These are phyloP conservation scores for Gymnorhina tibicen DNA, from an alignment of 2,113 vertebrate genomes.

Conservation along the genomic window DNA sequence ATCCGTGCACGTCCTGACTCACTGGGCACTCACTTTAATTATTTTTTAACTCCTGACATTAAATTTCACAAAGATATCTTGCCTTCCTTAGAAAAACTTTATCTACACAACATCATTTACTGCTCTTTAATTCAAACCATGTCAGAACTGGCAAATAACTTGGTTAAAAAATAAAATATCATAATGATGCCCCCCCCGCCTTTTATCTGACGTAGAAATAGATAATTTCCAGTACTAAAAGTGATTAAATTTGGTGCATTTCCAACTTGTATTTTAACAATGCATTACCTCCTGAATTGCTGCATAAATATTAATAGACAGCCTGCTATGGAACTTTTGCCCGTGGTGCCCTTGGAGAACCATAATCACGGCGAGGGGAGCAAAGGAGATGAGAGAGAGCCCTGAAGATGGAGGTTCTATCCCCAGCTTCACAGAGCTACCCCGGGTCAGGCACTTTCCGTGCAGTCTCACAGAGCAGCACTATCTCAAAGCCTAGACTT, in stretches of 20 bases:
- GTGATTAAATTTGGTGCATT: constrained; percentile 57
- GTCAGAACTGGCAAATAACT: background rate
- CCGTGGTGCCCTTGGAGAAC: constrained; percentile 46
- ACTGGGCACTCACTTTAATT: background rate
- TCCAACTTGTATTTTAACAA: constrained; percentile 61
- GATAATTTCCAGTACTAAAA: constrained; percentile 50
- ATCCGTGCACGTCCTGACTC: background rate
- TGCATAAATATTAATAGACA: constrained; percentile 62
- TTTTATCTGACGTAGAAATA: background rate
- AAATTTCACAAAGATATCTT: background rate
- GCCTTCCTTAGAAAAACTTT: background rate
- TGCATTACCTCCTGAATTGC: constrained; percentile 43
- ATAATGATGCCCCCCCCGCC: background rate
- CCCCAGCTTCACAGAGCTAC: background rate
- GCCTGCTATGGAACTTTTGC: constrained; percentile 19
- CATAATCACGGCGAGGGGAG: background rate
- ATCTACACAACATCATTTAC: background rate
- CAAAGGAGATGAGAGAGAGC: background rate
- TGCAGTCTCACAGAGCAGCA: background rate
- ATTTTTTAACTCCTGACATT: background rate
- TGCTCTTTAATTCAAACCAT: background rate
- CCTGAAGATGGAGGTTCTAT: background rate
- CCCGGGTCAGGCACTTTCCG: background rate
- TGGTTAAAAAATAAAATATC: background rate
- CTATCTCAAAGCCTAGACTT: background rate